These are phyloP conservation scores for Luffia ferchaultella DNA, from an alignment of 2,888 invertebrate species.

Conservation along the genomic window DNA sequence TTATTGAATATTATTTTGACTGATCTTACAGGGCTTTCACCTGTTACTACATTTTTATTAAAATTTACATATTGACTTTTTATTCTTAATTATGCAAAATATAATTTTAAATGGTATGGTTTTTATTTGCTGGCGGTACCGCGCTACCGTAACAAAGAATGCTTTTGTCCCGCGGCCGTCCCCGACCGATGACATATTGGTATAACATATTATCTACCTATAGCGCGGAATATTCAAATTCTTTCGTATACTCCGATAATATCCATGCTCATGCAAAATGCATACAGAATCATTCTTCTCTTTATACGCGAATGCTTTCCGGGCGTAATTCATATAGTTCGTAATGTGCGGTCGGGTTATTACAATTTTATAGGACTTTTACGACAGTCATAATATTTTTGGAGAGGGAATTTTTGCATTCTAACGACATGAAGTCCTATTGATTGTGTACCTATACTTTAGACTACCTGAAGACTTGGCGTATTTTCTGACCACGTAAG, in stretches of 20 bases:
- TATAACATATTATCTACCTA: neutral
- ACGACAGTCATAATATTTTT: slow-evolving; percentile 10
- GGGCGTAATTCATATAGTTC: slow-evolving; percentile 53
- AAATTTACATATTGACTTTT: too few relatives aligned
- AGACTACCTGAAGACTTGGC: too few relatives aligned
- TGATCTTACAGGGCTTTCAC: too few relatives aligned
- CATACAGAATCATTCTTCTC: slow-evolving; percentile 63
- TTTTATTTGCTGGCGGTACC: neutral
- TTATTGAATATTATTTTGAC: too few relatives aligned
- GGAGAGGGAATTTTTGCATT: too few relatives aligned
- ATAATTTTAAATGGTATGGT: too few relatives aligned
- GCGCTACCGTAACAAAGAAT: neutral
- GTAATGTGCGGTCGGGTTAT: slow-evolving; percentile 36
- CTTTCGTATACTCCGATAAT: slow-evolving; percentile 55
- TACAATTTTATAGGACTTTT: slow-evolving; percentile 54
- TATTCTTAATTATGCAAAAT: too few relatives aligned
- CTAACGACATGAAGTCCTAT: too few relatives aligned
- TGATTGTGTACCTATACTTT: too few relatives aligned
- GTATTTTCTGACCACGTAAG: too few relatives aligned
- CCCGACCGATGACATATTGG: slow-evolving; percentile 4
- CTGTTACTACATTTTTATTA: too few relatives aligned
- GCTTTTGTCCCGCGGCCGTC: neutral
- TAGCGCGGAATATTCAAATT: slow-evolving; percentile 54
- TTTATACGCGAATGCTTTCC: slow-evolving; percentile 46
- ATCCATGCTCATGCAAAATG: slow-evolving; percentile 58